These are phyloP conservation scores for Acanthurus leucopareius DNA, from an alignment of 2,797 vertebrate species.

Conservation along the genomic window DNA sequence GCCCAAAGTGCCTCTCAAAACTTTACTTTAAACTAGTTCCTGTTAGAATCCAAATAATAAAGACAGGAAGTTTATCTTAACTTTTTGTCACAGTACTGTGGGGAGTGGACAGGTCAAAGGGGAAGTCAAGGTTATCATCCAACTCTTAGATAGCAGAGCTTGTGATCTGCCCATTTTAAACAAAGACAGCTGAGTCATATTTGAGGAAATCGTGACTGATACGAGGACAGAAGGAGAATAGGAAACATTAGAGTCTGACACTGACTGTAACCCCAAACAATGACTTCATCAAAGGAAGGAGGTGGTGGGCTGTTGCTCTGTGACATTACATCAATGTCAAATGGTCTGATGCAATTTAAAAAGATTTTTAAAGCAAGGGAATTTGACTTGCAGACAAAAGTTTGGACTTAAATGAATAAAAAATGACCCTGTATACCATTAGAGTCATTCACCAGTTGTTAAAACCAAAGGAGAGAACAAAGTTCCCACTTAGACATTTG, in stretches of 20 bases:
- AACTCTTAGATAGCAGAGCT: slow-evolving; percentile 22
- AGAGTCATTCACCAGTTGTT: neutral
- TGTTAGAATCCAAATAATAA: slow-evolving; percentile 7
- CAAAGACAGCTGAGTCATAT: slow-evolving; percentile 53
- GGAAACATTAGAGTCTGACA: slow-evolving; percentile 35
- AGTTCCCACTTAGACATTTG: neutral
- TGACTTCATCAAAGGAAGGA: slow-evolving; percentile 50
- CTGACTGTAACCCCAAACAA: slow-evolving; percentile 46
- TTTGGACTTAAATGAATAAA: neutral
- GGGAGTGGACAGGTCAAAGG: slow-evolving; percentile 28
- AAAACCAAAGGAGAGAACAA: neutral
- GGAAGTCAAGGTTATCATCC: slow-evolving; percentile 23
- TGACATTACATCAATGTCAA: slow-evolving; percentile 37
- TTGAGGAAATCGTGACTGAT: slow-evolving; percentile 54
- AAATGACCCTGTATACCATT: neutral
- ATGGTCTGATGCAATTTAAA: slow-evolving; percentile 15
- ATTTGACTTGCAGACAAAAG: slow-evolving; percentile 5
- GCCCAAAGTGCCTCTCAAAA: neutral
- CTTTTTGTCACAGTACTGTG: slow-evolving; percentile 9
- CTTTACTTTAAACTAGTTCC: slow-evolving; percentile 1
- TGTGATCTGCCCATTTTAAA: slow-evolving; percentile 58
- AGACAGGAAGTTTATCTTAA: slow-evolving; percentile 48
- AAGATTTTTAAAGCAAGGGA: neutral
- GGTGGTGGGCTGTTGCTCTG: slow-evolving; percentile 3
- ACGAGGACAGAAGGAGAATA: slow-evolving; percentile 32